These are phyloP conservation scores for Drosophila funebris DNA, from an alignment of 1,140 invertebrate species.

Conservation along the genomic window DNA sequence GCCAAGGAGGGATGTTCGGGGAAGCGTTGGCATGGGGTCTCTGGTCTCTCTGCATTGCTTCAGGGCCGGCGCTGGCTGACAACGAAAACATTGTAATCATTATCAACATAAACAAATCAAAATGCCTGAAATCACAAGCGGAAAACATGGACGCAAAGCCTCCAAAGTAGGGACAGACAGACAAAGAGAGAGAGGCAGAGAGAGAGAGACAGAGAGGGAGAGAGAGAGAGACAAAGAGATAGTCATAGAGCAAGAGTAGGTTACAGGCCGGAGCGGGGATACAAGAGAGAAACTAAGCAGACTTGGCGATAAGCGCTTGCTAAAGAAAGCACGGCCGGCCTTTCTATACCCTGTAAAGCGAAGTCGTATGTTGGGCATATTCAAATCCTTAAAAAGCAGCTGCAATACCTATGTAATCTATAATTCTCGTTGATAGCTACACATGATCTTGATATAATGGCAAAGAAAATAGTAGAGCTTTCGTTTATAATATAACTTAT, in stretches of 20 bases:
- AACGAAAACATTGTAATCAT: constrained; percentile 73
- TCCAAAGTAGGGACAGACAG: background rate
- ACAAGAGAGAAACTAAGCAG: background rate
- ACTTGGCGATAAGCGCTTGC: constrained; percentile 12
- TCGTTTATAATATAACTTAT: too few species aligned
- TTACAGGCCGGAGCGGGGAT: background rate
- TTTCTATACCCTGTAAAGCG: background rate
- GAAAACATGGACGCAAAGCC: constrained; percentile 16
- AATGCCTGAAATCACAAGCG: constrained; percentile 36
- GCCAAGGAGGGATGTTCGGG: too few species aligned
- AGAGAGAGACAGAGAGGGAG: background rate
- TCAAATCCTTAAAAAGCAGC: background rate
- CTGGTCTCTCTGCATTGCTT: background rate
- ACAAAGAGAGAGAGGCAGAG: background rate
- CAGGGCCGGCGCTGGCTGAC: constrained; percentile 6
- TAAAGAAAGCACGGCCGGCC: constrained; percentile 1
- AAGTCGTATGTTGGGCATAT: background rate
- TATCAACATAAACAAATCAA: constrained; percentile 79
- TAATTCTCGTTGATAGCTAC: too few species aligned
- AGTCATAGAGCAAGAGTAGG: background rate
- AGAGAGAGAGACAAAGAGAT: background rate
- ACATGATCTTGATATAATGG: too few species aligned
- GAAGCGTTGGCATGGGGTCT: background rate
- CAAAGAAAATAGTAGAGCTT: too few species aligned
- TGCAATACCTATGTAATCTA: too few species aligned